Percentiles rank a stretch among this genome's conserved stretches.
Evolutionary conservation across 35 echinoderm and acorn worm species (phyloP).

Genomic region (Stichopus chloronotus): DNA sequence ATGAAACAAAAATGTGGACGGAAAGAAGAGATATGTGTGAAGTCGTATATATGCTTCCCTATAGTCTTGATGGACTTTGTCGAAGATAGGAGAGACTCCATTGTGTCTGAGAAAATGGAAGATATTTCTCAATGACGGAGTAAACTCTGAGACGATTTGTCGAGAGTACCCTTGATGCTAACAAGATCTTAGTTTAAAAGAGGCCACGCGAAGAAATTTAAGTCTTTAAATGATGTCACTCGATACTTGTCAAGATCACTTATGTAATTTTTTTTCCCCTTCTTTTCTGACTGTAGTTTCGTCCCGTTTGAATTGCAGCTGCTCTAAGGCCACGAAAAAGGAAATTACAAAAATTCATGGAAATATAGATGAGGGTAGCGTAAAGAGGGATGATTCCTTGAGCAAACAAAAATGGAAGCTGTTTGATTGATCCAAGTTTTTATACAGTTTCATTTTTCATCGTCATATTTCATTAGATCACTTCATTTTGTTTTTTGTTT

Average conservation of each 20-base stretch:
- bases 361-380: background rate
- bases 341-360: background rate
- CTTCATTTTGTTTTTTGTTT: no score
- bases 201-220: slow-evolving; percentile 15
- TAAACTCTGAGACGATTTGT: background rate
- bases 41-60: background rate
- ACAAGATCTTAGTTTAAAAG: slow-evolving; percentile 13
- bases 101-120: background rate
- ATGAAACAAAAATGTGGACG: no score
- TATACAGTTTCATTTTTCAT: no score
- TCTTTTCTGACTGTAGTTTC: background rate
- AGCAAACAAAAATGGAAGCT: background rate
- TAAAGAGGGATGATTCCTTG: background rate
- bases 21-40: no score
- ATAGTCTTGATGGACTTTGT: background rate
- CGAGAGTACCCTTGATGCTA: slow-evolving; percentile 10
- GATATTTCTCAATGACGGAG: background rate
- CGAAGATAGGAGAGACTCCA: background rate
- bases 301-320: background rate
- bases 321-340: background rate
- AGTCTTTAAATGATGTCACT: slow-evolving; percentile 1
- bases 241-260: slow-evolving; percentile 17
- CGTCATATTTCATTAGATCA: no score
- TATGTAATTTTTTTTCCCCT: background rate
- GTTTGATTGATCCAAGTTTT: background rate